Evolutionary conservation across 2,797 vertebrate genomes (phyloP).

Genomic region (Hyperoplus lanceolatus): DNA sequence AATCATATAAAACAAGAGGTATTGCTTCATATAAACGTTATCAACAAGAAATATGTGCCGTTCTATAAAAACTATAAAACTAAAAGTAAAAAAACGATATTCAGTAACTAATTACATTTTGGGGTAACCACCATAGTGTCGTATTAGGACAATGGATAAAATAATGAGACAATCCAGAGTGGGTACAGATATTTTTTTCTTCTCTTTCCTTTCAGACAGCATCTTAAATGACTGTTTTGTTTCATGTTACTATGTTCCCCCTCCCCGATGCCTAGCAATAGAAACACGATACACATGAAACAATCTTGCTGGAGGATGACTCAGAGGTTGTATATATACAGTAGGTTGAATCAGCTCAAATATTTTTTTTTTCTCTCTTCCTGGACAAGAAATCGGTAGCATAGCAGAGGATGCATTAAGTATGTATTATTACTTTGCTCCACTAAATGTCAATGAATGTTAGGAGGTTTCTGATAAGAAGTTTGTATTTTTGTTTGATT

Average conservation of each 20-base stretch:
- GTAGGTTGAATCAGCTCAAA: neutral
- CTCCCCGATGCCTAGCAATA: slow-evolving; percentile 21
- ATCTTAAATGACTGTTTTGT: slow-evolving; percentile 28
- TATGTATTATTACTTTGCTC: neutral
- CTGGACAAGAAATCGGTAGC: neutral
- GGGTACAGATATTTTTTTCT: neutral
- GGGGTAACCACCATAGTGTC: too few species aligned
- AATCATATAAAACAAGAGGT: too few species aligned
- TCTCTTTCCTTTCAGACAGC: neutral
- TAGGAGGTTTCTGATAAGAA: too few species aligned
- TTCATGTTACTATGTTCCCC: neutral
- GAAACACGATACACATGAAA: slow-evolving; percentile 23
- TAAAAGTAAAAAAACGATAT: too few species aligned
- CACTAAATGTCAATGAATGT: neutral
- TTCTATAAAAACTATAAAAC: too few species aligned
- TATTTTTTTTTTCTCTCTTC: neutral
- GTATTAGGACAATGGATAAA: neutral
- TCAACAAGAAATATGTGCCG: too few species aligned
- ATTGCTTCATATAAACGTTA: too few species aligned
- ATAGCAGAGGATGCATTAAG: neutral
- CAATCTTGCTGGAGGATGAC: slow-evolving; percentile 27
- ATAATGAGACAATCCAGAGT: neutral
- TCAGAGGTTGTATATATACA: neutral
- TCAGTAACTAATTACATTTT: too few species aligned
- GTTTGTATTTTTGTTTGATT: too few species aligned